Percentiles rank a stretch among this genome's conserved stretches.
These are phyloP conservation scores for Caracal caracal DNA, from an alignment of 2,113 vertebrate genomes.

Conservation along the genomic window DNA sequence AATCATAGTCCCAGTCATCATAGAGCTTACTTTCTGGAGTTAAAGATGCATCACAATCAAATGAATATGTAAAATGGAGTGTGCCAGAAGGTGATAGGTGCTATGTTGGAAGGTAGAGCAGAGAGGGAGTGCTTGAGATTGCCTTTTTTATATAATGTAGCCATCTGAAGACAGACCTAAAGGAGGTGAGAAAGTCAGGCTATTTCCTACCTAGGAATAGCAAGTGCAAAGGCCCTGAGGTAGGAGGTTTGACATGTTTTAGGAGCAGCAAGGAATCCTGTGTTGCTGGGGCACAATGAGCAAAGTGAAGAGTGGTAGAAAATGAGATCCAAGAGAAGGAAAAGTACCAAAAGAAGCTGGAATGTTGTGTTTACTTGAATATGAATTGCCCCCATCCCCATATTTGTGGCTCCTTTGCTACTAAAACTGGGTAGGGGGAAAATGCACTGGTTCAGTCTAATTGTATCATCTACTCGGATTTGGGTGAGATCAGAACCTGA, in stretches of 20 bases:
- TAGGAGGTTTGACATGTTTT: not conserved
- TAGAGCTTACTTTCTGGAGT: not conserved
- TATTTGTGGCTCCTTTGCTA: not conserved
- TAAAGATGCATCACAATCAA: not conserved
- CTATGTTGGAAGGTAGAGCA: not conserved
- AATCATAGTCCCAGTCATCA: not conserved
- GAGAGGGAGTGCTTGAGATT: not conserved
- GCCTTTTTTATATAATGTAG: not conserved
- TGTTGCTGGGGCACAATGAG: not conserved
- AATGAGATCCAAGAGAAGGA: not conserved
- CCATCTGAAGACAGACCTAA: not conserved
- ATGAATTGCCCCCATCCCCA: not conserved
- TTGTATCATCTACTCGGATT: not conserved
- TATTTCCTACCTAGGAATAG: not conserved
- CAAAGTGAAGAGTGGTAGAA: not conserved
- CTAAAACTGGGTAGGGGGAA: not conserved
- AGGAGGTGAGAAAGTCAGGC: not conserved
- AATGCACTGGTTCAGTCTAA: not conserved
- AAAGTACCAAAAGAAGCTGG: not conserved
- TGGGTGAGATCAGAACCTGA: not conserved
- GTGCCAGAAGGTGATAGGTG: not conserved
- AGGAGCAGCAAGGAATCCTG: not conserved
- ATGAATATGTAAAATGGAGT: not conserved
- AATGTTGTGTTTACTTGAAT: not conserved
- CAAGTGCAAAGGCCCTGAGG: not conserved